phyloP scores from a whole-genome alignment of 30 jellyfish, hydroid and myxozoan species.

The Morbakka virulenta region DNA sequence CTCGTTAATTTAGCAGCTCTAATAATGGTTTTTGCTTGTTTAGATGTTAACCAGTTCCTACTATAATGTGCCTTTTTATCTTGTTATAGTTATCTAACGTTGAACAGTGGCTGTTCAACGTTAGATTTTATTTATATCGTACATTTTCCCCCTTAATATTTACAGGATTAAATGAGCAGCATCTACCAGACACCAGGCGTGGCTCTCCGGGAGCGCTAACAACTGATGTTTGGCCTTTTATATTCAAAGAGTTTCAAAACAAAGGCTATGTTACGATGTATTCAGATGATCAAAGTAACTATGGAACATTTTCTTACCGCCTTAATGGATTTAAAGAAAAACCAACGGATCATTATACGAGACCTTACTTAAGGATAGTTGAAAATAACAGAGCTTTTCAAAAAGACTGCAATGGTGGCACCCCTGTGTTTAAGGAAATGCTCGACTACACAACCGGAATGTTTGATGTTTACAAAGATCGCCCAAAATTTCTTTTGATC shows the following conservation, averaged over 20 bases:
- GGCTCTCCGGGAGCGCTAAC: neutral
- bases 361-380: constrained; percentile 69
- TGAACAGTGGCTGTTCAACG: too few species aligned
- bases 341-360: constrained; percentile 70
- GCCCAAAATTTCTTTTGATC: constrained; percentile 25
- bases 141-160: too few species aligned
- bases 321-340: constrained; percentile 52
- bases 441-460: constrained; percentile 34
- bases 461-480: constrained; percentile 24
- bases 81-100: too few species aligned
- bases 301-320: constrained; percentile 59
- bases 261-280: constrained; percentile 52
- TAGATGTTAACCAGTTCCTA: too few species aligned
- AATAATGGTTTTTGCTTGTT: too few species aligned
- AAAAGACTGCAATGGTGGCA: constrained; percentile 47
- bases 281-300: constrained; percentile 42
- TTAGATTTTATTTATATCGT: too few species aligned
- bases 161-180: constrained; percentile 51
- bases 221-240: constrained; percentile 73
- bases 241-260: constrained; percentile 53
- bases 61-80: too few species aligned
- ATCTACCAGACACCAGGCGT: constrained; percentile 69
- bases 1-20: too few species aligned
- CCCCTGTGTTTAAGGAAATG: constrained; percentile 16
- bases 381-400: neutral